A percentile compares a stretch with the other conserved stretches of the same genome.
Evolutionary conservation across 2,797 vertebrate species (phyloP).

Genomic region (Phoebastria nigripes): DNA sequence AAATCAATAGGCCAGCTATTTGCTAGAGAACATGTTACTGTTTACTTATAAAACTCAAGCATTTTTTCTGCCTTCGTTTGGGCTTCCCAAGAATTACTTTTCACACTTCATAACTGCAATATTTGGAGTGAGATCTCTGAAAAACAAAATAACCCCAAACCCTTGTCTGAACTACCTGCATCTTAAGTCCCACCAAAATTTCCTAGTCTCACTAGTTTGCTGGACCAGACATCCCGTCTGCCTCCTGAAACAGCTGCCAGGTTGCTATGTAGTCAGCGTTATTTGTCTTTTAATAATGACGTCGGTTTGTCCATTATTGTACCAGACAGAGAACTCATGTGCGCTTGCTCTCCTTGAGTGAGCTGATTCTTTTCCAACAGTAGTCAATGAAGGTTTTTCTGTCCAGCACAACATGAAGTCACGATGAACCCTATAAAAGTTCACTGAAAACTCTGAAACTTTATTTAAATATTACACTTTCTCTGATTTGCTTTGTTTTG

Average conservation of each 20-base stretch:
- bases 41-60: neutral
- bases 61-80: neutral
- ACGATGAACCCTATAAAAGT: neutral
- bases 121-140: neutral
- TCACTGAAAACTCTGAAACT: neutral
- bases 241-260: neutral
- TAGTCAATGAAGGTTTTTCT: neutral
- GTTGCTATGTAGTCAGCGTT: neutral
- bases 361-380: neutral
- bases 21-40: neutral
- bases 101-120: neutral
- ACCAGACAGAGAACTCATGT: neutral
- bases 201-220: neutral
- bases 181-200: neutral
- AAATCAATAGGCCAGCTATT: conserved; percentile 45
- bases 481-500: neutral
- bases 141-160: neutral
- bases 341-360: neutral
- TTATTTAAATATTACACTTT: neutral
- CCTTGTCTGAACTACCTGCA: neutral
- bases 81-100: neutral
- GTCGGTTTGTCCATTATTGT: neutral
- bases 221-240: neutral
- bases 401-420: neutral
- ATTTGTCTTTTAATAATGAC: conserved; percentile 44